phyloP scores from a whole-genome alignment of 2,888 invertebrate genomes.

The Habrosyne pyritoides region DNA sequence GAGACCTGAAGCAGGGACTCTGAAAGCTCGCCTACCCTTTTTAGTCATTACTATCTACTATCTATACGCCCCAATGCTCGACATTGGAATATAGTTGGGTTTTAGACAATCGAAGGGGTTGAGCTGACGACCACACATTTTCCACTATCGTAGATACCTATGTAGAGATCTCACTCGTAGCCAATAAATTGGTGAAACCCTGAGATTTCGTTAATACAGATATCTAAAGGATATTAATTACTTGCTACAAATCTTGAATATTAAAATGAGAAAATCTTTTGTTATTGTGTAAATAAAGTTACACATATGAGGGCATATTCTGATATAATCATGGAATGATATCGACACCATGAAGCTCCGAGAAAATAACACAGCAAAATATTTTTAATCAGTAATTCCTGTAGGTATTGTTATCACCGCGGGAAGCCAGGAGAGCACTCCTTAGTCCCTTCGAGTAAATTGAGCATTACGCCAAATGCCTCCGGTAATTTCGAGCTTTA shows the following conservation, averaged over 20 bases:
- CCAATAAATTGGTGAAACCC: not conserved
- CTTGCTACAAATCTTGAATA: no score
- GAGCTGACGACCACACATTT: not conserved
- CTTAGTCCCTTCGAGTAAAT: constrained; percentile 62
- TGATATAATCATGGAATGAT: not conserved
- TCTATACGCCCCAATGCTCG: constrained; percentile 16
- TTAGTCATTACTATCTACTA: constrained; percentile 4
- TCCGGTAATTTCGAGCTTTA: constrained; percentile 67
- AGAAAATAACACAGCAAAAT: constrained; percentile 22
- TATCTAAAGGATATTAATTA: not conserved
- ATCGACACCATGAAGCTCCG: not conserved
- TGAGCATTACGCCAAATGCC: constrained; percentile 72
- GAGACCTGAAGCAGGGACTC: constrained; percentile 12
- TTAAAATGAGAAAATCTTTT: no score
- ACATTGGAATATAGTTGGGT: constrained; percentile 23
- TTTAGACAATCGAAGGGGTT: constrained; percentile 2
- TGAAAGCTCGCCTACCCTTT: constrained; percentile 20
- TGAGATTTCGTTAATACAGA: not conserved
- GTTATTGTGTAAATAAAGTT: no score
- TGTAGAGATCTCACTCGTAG: not conserved
- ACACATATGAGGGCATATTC: not conserved
- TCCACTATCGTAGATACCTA: not conserved
- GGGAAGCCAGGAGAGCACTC: constrained; percentile 45
- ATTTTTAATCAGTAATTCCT: constrained; percentile 53
- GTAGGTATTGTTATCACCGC: constrained; percentile 59